Evolutionary conservation across 2,888 invertebrate genomes (phyloP).

Genomic region (Minunthozetes semirufus): DNA sequence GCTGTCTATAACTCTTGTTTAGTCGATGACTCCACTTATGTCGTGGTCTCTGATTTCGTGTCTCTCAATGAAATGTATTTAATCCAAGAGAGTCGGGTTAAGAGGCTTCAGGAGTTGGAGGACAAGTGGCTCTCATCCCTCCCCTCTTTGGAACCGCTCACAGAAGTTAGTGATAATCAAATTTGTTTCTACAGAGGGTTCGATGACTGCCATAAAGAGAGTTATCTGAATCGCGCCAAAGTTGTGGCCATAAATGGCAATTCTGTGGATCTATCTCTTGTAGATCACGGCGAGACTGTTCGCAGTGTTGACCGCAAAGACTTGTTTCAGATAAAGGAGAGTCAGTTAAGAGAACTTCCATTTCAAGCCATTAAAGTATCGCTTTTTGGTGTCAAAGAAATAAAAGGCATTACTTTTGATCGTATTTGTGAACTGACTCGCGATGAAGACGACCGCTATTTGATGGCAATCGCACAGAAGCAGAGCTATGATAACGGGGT

Average conservation of each 20-base stretch:
- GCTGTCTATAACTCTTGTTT: not conserved
- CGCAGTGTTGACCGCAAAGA: not conserved
- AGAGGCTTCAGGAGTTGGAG: not conserved
- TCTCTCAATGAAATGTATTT: not conserved
- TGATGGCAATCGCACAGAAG: not conserved
- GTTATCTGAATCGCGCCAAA: not conserved
- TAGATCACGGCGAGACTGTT: slow-evolving; percentile 22
- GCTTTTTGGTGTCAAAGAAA: slow-evolving; percentile 2
- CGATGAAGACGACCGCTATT: not conserved
- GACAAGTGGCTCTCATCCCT: not conserved
- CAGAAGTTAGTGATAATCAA: not conserved
- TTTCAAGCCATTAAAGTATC: slow-evolving; percentile 32
- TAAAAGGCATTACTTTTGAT: not conserved
- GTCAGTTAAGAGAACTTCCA: slow-evolving; percentile 7
- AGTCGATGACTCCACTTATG: not conserved
- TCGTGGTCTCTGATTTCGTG: not conserved
- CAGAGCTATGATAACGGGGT: not conserved
- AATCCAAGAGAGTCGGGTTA: not conserved
- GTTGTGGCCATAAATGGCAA: not conserved
- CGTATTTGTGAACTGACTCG: slow-evolving; percentile 4
- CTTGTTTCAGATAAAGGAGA: not conserved
- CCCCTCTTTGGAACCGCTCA: not conserved
- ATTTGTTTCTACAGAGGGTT: not conserved
- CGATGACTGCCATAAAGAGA: not conserved
- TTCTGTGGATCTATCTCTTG: not conserved